These are phyloP conservation scores for Zootermopsis nevadensis DNA, from an alignment of 2,888 invertebrate species.

Conservation along the genomic window DNA sequence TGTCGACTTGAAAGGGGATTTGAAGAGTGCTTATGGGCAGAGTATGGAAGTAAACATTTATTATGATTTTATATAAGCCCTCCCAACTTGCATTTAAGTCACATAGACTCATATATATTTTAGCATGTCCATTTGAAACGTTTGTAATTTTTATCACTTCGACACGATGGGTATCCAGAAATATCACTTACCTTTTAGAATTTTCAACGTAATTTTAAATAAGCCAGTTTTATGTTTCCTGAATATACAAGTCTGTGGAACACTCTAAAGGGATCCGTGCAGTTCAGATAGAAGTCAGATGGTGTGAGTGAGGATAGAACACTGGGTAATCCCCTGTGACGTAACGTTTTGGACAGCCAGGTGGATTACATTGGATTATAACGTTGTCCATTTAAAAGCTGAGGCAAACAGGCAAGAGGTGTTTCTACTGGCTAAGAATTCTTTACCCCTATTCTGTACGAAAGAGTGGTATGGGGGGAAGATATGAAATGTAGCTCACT, in stretches of 20 bases:
- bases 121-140: no score
- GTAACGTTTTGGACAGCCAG: conserved; percentile 7
- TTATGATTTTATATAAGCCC: no score
- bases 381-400: conserved; percentile 26
- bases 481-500: not conserved
- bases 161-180: no score
- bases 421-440: conserved; percentile 9
- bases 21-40: no score
- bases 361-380: conserved; percentile 33
- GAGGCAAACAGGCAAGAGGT: not conserved
- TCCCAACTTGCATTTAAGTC: no score
- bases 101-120: no score
- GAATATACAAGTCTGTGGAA: not conserved
- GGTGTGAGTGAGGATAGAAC: not conserved
- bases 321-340: conserved; percentile 14
- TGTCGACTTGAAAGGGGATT: no score
- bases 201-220: no score
- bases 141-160: no score
- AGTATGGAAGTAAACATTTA: no score
- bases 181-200: no score
- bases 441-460: not conserved
- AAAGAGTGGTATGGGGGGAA: not conserved
- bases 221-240: no score
- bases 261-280: not conserved
- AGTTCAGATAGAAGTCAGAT: not conserved